Evolutionary conservation across 2,113 vertebrate genomes (phyloP).

Genomic region (Cebidichthys violaceus): DNA sequence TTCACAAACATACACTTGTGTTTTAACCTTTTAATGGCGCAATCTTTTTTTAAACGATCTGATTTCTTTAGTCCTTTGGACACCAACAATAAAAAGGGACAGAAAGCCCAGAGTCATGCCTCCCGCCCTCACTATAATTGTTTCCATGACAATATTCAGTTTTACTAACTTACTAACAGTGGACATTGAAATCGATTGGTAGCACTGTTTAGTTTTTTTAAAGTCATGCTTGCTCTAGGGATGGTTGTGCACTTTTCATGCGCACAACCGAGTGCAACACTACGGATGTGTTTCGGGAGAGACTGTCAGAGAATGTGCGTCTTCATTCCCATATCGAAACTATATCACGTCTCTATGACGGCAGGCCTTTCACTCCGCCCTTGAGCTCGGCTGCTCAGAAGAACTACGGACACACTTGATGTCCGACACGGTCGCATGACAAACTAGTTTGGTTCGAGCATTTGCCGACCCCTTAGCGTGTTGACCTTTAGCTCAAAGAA

Average conservation of each 20-base stretch:
- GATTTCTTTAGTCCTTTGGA: background rate
- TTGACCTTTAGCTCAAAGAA: background rate
- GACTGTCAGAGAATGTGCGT: no score
- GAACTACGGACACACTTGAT: background rate
- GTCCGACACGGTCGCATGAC: background rate
- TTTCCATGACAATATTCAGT: background rate
- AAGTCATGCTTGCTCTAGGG: background rate
- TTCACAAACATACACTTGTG: background rate
- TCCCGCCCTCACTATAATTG: no score
- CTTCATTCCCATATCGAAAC: no score
- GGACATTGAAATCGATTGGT: background rate
- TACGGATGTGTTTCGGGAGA: background rate
- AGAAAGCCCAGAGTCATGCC: background rate
- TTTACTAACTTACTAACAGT: background rate
- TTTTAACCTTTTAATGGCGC: background rate
- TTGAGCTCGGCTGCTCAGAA: background rate
- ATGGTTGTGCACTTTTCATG: background rate
- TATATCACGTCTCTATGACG: no score
- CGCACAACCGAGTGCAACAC: background rate
- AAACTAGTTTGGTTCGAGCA: background rate
- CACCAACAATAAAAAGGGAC: background rate
- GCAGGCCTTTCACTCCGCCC: background rate
- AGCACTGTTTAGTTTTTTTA: background rate
- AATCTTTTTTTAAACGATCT: no score
- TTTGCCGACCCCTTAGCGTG: background rate